phyloP scores from a whole-genome alignment of 2,113 vertebrate genomes.

The Mus spicilegus region DNA sequence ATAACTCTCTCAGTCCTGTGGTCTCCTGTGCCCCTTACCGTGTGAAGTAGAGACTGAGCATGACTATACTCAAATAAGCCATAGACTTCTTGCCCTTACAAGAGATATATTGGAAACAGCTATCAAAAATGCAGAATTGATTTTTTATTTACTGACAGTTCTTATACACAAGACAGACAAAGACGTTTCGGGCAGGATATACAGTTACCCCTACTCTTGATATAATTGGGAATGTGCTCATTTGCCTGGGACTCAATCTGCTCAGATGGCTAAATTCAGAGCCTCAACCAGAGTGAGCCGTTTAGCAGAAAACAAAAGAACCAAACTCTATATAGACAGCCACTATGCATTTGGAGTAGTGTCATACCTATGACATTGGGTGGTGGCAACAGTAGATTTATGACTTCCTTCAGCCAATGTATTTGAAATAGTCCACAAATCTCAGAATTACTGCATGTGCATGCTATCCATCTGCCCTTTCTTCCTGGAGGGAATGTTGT shows the following conservation, averaged over 20 bases:
- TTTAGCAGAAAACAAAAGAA: background rate
- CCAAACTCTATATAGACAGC: background rate
- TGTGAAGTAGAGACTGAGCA: background rate
- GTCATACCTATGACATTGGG: background rate
- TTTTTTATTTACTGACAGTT: background rate
- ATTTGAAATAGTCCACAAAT: background rate
- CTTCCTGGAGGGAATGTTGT: background rate
- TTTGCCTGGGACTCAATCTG: background rate
- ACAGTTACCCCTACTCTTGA: background rate
- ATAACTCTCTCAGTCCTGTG: background rate
- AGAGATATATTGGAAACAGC: background rate
- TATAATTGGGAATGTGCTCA: background rate
- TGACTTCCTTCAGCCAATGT: background rate
- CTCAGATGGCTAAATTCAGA: background rate
- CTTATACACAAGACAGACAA: background rate
- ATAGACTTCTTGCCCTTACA: background rate
- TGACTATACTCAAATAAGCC: background rate
- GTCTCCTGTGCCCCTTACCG: background rate
- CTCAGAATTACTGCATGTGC: background rate
- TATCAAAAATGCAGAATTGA: background rate
- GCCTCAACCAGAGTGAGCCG: background rate
- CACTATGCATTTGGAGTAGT: background rate
- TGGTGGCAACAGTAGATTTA: background rate
- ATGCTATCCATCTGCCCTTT: background rate
- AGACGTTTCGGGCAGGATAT: background rate